Evolutionary conservation across 1,140 invertebrate species (phyloP), one percentile per base, ranked within the genome.

Genomic region (Drosophila neocordata): DNA sequence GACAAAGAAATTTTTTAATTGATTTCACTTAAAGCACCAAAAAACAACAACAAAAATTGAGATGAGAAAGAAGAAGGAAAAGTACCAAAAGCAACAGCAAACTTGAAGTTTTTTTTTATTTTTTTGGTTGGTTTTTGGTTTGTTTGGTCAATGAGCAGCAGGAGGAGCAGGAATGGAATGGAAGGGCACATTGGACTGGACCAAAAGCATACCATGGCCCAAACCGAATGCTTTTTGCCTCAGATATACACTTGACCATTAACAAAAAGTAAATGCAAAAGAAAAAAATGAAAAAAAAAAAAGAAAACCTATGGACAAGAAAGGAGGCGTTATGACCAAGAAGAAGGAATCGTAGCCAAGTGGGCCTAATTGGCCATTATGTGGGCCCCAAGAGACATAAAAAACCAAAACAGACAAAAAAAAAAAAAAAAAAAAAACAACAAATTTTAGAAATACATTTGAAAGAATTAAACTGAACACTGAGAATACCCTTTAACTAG

Each of bases 1-100:
- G 79, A 87, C 83, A 87, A 88, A 82, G 83, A 87, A 88, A 87
- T 87, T 82, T 87, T 87, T 88, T 87, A 87, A 87, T 87, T 87
- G 83, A 87, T 87, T 87, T 87, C 83, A 87, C 83, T 88, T 87
- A 88, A 88, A 87, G 79, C 80, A 83, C 73, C 66, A 79, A 76
- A 65, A 74, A 73, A 65, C 51, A 38, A 41, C 12, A 35, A 48
- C 7, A 15, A 48, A 20, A 48, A 20, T 20, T 48, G 13, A 48
- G 15, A 48, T 48, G 41, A 48, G 41, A 27, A 38, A 77, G 63
- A 59, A 69, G 60, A 64, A 51, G 66, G 65, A 83, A 79, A 83
- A 83, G 73, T 68, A 74, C 63, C 67, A 53, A 62, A 27, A 72
- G 41, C 15, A 34, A 37, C 51, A 67, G 66, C 58, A 66, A 76